These are phyloP conservation scores for Epizoanthus illoricatus DNA, from an alignment of 92 coral and sea anemone species.

Conservation along the genomic window DNA sequence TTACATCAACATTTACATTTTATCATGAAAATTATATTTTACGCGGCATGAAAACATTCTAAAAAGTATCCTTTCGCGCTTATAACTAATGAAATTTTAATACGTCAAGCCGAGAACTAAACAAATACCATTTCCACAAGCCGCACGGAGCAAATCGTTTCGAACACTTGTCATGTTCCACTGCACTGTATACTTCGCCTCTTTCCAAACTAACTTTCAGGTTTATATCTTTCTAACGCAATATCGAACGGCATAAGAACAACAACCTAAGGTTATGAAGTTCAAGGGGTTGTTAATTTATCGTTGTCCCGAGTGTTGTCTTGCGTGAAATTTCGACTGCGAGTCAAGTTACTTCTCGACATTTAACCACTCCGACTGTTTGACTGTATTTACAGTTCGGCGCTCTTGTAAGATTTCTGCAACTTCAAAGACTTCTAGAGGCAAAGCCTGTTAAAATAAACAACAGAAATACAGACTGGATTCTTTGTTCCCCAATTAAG, in stretches of 20 bases:
- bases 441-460: neutral
- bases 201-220: neutral
- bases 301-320: conserved; percentile 1
- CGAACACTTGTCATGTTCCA: neutral
- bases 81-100: conserved; percentile 13
- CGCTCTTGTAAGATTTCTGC: neutral
- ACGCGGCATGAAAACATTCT: neutral
- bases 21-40: neutral
- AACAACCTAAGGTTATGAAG: neutral
- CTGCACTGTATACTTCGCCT: neutral
- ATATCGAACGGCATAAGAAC: neutral
- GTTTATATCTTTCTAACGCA: neutral
- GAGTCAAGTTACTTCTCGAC: neutral
- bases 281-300: neutral
- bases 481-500: conserved; percentile 30
- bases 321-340: neutral
- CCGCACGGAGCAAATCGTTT: neutral
- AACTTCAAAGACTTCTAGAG: neutral
- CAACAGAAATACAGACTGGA: neutral
- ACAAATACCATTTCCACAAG: conserved; percentile 1
- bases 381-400: neutral
- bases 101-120: conserved; percentile 9
- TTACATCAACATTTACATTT: neutral
- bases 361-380: neutral
- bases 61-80: neutral